A percentile compares a stretch with the other conserved stretches of the same genome.
Evolutionary conservation across 2,113 vertebrate genomes (phyloP).

Genomic region (Elephantulus edwardii): DNA sequence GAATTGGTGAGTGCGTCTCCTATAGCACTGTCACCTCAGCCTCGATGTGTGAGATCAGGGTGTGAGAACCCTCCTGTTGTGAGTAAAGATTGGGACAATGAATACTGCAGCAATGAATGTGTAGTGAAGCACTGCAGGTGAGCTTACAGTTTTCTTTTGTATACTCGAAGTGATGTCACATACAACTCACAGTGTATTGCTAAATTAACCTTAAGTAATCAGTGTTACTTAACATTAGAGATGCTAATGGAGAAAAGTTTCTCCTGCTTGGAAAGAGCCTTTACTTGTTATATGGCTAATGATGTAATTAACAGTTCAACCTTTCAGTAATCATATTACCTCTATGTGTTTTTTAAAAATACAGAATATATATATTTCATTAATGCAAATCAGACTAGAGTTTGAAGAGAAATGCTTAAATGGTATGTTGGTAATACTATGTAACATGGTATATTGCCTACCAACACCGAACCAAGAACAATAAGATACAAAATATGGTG

Average conservation of each 20-base stretch:
- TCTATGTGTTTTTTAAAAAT: neutral
- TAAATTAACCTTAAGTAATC: slow-evolving; percentile 6
- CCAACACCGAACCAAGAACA: neutral
- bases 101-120: slow-evolving; percentile 95
- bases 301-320: neutral
- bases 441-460: neutral
- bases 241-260: neutral
- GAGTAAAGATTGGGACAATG: slow-evolving; percentile 94
- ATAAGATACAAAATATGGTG: neutral
- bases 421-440: neutral
- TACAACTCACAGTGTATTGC: no score
- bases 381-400: slow-evolving; percentile 22
- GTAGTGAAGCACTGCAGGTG: slow-evolving; percentile 95
- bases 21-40: slow-evolving; percentile 78
- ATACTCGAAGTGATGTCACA: neutral
- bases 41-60: slow-evolving; percentile 90
- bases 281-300: neutral
- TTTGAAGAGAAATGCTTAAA: neutral
- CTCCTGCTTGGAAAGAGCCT: neutral
- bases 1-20: slow-evolving; percentile 88
- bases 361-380: neutral
- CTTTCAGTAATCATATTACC: neutral
- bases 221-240: neutral
- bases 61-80: slow-evolving; percentile 90
- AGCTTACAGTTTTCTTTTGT: slow-evolving; percentile 36